Evolutionary conservation across 1,140 invertebrate genomes (phyloP).

Genomic region (Araneus ventricosus): DNA sequence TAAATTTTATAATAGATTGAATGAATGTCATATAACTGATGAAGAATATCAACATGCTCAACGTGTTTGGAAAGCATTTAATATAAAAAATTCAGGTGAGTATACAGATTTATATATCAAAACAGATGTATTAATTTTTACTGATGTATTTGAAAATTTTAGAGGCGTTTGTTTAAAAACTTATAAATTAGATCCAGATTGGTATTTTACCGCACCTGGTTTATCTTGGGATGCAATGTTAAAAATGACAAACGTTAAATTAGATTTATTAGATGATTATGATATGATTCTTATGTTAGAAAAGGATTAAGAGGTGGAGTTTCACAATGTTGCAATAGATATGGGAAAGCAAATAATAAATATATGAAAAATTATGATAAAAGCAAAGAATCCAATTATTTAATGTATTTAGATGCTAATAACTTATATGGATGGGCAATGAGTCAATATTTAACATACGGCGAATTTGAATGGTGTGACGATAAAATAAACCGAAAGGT

Average conservation of each 20-base stretch:
- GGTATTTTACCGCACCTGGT: not conserved
- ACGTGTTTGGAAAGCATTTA: no score
- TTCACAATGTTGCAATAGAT: not conserved
- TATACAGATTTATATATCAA: no score
- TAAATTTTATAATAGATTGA: no score
- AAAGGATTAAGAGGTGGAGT: not conserved
- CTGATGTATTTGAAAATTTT: no score
- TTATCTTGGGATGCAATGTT: conserved; percentile 71
- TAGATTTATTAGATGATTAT: conserved; percentile 9
- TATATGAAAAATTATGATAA: conserved; percentile 65
- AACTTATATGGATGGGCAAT: not conserved
- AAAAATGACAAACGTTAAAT: conserved; percentile 57
- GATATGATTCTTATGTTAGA: not conserved
- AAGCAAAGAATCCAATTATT: conserved; percentile 76
- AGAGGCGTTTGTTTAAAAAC: no score
- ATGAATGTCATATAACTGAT: no score
- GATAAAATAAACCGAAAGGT: not conserved
- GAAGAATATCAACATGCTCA: no score
- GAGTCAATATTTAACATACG: not conserved
- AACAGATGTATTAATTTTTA: no score
- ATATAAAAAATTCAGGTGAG: no score
- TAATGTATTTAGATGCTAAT: conserved; percentile 74
- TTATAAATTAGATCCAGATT: not conserved
- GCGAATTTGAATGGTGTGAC: not conserved
- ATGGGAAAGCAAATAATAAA: not conserved